Conservation (phyloP, 1,140 invertebrate species). For the Drosophila malerkotliana region DNA sequence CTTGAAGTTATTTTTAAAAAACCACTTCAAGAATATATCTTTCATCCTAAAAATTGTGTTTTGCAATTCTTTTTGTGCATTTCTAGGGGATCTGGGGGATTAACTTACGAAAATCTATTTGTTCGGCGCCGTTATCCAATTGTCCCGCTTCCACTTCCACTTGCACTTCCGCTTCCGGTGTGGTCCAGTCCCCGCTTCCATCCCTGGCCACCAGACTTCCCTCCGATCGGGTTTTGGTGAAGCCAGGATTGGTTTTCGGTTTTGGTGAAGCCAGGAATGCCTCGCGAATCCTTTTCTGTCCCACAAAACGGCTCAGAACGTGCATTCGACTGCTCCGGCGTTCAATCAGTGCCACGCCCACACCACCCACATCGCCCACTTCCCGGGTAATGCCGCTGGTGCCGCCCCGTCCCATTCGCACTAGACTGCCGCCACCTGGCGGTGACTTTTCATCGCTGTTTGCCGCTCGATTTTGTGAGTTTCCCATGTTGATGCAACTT, state of each 20-base stretch:
- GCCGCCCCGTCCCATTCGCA: constrained; percentile 31
- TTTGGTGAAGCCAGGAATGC: constrained; percentile 52
- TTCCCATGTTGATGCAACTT: constrained; percentile 51
- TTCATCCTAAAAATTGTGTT: background rate
- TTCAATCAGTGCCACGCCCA: constrained; percentile 31
- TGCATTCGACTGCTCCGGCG: constrained; percentile 54
- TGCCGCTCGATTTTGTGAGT: constrained; percentile 56
- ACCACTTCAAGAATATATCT: background rate
- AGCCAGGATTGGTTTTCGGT: constrained; percentile 29
- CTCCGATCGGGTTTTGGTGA: constrained; percentile 28
- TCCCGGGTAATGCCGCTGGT: background rate
- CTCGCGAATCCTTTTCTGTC: constrained; percentile 68
- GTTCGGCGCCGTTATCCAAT: constrained; percentile 70
- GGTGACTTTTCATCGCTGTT: constrained; percentile 54
- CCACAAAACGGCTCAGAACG: constrained; percentile 64
- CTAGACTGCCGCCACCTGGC: constrained; percentile 50
- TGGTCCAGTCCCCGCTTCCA: constrained; percentile 39
- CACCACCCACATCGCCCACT: constrained; percentile 6
- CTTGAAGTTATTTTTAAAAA: background rate
- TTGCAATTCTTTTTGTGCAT: background rate
- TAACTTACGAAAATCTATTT: constrained; percentile 83
- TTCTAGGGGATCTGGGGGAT: constrained; percentile 41
- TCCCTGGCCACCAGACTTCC: constrained; percentile 13
- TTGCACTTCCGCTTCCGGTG: constrained; percentile 8
- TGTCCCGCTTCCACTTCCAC: constrained; percentile 64